These are phyloP conservation scores for Portunus trituberculatus DNA, from an alignment of 1,140 invertebrate species.

Conservation along the genomic window DNA sequence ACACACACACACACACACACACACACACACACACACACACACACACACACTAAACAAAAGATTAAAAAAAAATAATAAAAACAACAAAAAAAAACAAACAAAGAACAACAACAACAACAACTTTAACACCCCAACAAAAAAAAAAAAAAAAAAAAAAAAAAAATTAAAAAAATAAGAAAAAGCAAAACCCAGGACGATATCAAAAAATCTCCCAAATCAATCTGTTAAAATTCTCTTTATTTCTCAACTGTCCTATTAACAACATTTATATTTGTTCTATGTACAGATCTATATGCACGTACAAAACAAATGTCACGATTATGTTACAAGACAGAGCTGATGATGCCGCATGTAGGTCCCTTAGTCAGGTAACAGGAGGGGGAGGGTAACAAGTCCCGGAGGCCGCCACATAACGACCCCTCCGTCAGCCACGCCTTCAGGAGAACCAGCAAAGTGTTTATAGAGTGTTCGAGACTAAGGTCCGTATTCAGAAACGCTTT, in stretches of 20 bases:
- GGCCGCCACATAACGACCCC: not conserved
- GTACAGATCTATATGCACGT: constrained; percentile 75
- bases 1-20: too few species aligned
- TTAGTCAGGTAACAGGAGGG: constrained; percentile 68
- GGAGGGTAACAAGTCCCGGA: constrained; percentile 33
- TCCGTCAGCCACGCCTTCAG: not conserved
- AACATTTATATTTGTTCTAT: constrained; percentile 76
- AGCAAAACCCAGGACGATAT: not conserved
- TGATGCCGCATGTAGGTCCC: constrained; percentile 66
- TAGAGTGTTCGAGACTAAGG: too few species aligned
- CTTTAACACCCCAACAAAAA: too few species aligned
- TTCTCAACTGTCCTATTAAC: constrained; percentile 75
- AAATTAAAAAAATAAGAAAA: not conserved
- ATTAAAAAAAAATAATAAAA: too few species aligned
- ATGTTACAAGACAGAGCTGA: constrained; percentile 68
- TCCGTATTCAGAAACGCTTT: too few species aligned
- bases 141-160: too few species aligned
- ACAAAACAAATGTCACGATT: constrained; percentile 69
- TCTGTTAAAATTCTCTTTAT: constrained; percentile 76
- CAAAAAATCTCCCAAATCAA: not conserved
- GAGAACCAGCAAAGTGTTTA: not conserved
- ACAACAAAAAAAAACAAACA: not conserved
- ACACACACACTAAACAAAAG: too few species aligned
- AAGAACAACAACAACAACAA: too few species aligned
- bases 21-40: too few species aligned